A percentile compares a stretch with the other conserved stretches of the same genome.
These are phyloP conservation scores for Ciona savignyi DNA, from an alignment of 23 tunicate genomes.

Conservation along the genomic window DNA sequence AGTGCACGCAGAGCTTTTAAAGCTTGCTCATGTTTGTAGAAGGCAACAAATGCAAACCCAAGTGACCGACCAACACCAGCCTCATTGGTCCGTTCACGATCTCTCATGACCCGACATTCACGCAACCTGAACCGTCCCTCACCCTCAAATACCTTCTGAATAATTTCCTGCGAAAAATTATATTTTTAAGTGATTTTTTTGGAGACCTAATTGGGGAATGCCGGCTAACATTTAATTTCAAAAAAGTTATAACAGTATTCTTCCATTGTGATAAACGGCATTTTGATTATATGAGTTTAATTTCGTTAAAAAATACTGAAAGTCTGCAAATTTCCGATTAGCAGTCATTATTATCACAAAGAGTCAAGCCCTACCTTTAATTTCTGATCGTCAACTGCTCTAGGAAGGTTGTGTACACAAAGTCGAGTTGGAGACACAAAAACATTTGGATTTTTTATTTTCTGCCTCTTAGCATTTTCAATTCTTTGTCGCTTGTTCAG, in stretches of 20 bases:
- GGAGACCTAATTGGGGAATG: too few relatives aligned
- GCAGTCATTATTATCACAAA: too few relatives aligned
- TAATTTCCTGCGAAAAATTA: conserved; percentile 24
- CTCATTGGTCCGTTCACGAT: conserved; percentile 36
- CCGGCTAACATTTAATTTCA: too few relatives aligned
- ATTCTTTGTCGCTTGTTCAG: conserved; percentile 69
- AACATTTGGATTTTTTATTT: conserved; percentile 69
- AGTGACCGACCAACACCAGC: conserved; percentile 61
- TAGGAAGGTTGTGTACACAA: conserved; percentile 87
- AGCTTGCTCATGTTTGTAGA: conserved; percentile 79
- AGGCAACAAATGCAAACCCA: conserved; percentile 87
- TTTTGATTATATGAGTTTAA: too few relatives aligned
- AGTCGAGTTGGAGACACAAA: conserved; percentile 77
- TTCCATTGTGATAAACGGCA: too few relatives aligned
- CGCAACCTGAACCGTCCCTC: conserved; percentile 21
- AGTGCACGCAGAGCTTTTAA: conserved; percentile 60
- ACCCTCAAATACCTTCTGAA: conserved; percentile 27
- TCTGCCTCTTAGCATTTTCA: conserved; percentile 69
- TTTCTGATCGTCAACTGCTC: conserved; percentile 33
- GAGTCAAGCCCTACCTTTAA: conserved; percentile 24
- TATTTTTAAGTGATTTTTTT: neutral
- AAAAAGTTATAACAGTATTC: too few relatives aligned
- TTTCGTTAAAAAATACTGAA: too few relatives aligned
- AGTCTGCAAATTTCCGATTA: too few relatives aligned
- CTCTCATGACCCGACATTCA: conserved; percentile 73